phyloP scores from a whole-genome alignment of 2,797 vertebrate genomes.

The Rhinatrema bivittatum region DNA sequence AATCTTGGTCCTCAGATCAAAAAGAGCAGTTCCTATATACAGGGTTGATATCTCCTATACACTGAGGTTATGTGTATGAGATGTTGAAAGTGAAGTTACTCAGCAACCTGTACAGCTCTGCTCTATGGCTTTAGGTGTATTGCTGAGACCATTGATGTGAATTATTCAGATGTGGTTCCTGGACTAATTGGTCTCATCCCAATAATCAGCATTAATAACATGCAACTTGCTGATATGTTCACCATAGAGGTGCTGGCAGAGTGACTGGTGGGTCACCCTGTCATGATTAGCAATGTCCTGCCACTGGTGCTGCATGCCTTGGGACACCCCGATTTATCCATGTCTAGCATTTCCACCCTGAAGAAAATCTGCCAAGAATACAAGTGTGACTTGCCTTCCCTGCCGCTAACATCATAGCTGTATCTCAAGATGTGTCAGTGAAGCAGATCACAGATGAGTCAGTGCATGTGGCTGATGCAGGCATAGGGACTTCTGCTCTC shows the following conservation, averaged over 20 bases:
- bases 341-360: slow-evolving; percentile 93
- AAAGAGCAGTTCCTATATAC: no score
- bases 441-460: slow-evolving; percentile 97
- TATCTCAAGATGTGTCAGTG: slow-evolving; percentile 97
- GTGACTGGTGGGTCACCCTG: slow-evolving; percentile 94
- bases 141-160: slow-evolving; percentile 93
- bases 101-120: no score
- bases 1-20: no score
- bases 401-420: slow-evolving; percentile 92
- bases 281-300: slow-evolving; percentile 94
- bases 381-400: slow-evolving; percentile 91
- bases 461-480: slow-evolving; percentile 99
- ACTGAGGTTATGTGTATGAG: no score
- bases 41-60: no score
- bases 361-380: slow-evolving; percentile 98
- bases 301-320: slow-evolving; percentile 90
- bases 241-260: slow-evolving; percentile 96
- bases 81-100: no score
- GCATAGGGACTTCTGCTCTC: slow-evolving; percentile 95
- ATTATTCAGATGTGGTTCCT: slow-evolving; percentile 94
- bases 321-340: slow-evolving; percentile 92
- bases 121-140: slow-evolving; percentile 97
- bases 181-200: slow-evolving; percentile 95
- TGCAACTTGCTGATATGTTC: slow-evolving; percentile 97
- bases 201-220: slow-evolving; percentile 92